phyloP scores from a whole-genome alignment of 2,888 invertebrate species.

The Lasius fuliginosus region DNA sequence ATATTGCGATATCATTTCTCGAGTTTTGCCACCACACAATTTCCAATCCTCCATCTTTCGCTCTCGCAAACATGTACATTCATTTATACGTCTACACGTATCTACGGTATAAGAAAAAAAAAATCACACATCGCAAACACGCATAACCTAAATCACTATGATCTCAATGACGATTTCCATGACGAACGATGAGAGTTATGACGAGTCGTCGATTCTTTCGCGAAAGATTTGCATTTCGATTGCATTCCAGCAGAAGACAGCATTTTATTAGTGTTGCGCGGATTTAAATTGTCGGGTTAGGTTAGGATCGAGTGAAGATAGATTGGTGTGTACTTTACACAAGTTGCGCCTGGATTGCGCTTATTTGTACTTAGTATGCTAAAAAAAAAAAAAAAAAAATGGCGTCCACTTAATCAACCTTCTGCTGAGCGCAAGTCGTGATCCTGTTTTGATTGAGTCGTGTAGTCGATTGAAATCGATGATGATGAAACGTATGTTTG shows the following conservation, averaged over 20 bases:
- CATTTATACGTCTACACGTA: too few species aligned
- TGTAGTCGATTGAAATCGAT: neutral
- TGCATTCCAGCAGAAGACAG: neutral
- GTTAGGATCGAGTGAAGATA: neutral
- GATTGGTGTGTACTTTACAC: neutral
- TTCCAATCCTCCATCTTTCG: neutral
- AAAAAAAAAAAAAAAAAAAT: conserved; percentile 29
- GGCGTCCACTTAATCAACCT: conserved; percentile 43
- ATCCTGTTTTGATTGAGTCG: neutral
- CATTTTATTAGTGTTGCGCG: neutral
- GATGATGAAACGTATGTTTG: conserved; percentile 37
- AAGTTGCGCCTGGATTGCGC: neutral
- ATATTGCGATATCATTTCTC: neutral
- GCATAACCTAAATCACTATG: conserved; percentile 66
- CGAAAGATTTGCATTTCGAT: neutral
- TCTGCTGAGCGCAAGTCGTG: conserved; percentile 12
- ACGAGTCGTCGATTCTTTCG: neutral
- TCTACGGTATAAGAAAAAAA: neutral
- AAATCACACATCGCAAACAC: conserved; percentile 15
- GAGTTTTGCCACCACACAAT: neutral
- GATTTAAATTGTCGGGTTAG: conserved; percentile 1
- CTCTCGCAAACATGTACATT: neutral
- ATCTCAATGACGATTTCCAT: conserved; percentile 14
- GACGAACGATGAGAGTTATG: neutral
- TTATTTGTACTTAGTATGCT: conserved; percentile 26